These are phyloP conservation scores for Shinisaurus crocodilurus DNA, from an alignment of 2,113 vertebrate species.

Conservation along the genomic window DNA sequence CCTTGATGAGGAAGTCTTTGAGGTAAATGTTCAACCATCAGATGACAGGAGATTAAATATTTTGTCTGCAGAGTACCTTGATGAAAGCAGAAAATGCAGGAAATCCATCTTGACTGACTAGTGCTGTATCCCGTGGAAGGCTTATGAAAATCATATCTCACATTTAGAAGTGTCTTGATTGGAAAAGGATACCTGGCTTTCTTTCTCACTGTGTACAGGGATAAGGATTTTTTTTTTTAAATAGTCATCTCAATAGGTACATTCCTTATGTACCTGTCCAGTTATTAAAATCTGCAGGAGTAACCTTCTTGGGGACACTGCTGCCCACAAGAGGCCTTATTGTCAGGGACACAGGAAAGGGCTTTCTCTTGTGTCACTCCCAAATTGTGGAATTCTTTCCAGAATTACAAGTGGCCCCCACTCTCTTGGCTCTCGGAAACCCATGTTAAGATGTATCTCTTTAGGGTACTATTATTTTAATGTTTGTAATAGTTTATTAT, in stretches of 20 bases:
- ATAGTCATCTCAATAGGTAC: conserved; percentile 10
- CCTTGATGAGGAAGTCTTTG: conserved; percentile 93
- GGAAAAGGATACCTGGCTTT: conserved; percentile 22
- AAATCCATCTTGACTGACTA: not conserved
- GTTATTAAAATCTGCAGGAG: too few species aligned
- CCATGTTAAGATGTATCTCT: too few species aligned
- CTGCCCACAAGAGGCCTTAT: too few species aligned
- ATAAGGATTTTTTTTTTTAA: conserved; percentile 51
- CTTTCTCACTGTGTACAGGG: conserved; percentile 36
- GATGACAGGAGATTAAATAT: not conserved
- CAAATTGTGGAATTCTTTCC: too few species aligned
- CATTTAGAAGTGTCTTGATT: not conserved
- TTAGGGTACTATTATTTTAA: too few species aligned
- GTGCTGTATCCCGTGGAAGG: not conserved
- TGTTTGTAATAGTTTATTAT: too few species aligned
- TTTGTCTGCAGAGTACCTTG: conserved; percentile 3
- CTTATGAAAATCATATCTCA: not conserved
- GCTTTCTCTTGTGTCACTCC: too few species aligned
- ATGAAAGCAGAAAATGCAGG: not conserved
- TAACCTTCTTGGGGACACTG: too few species aligned
- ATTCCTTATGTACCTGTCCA: not conserved
- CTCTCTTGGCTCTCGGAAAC: too few species aligned
- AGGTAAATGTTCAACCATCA: conserved; percentile 79
- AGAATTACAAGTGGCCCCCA: too few species aligned
- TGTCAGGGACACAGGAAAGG: too few species aligned